Base-by-base conservation (phyloP, 2,888 invertebrate species). In the Latrodectus hesperus region DNA sequence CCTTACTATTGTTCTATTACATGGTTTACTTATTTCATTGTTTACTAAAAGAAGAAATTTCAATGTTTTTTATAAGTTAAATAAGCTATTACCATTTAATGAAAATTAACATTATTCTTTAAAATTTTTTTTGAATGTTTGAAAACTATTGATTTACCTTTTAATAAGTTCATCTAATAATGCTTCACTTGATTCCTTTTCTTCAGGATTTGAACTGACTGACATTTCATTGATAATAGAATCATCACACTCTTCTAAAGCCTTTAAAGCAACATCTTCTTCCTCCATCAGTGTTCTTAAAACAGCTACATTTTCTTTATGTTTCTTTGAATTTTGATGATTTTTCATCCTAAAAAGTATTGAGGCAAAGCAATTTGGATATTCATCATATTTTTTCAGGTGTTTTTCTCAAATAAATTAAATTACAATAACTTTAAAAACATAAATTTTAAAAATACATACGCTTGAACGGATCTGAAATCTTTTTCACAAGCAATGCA, bases 401-500 rank as follows among this genome's bases (percentile, higher is more conserved):
- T 11, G 26, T 16, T 5, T 67, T 9, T 26, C 10, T 22, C 3
- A 67, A 12, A 17, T 67, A 17, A 0, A 6, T 22, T 17, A 12
- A 12, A 16, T 14, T 49, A 16, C 16, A 10, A n/a, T n/a, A n/a
- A n/a, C n/a, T n/a, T n/a, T n/a, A n/a, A n/a, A 71, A 49, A 14
- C n/a, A 16, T 17, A 12, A 17, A 55, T 52, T 51, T 68, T 49
- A 38, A 51, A 55, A n/a, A 51, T 71, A 91, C 93, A 91, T 91
- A 93, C 82, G 98, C 96, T 91, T 96, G 97, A 2, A 95, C 94
- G 90, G 96, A 98, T 93, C 97, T 98, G 91, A 99, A 99, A 16
- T 96, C 92, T 93, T 98, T 99, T 92, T 97, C 97, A 92, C 99
- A 99, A 14, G 98, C 98, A 51, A 97, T 95, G 92, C 98, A 98